Percentiles rank a stretch among this genome's conserved stretches.
Conservation (phyloP, 2,113 vertebrate genomes). For the Barbus barbus region DNA sequence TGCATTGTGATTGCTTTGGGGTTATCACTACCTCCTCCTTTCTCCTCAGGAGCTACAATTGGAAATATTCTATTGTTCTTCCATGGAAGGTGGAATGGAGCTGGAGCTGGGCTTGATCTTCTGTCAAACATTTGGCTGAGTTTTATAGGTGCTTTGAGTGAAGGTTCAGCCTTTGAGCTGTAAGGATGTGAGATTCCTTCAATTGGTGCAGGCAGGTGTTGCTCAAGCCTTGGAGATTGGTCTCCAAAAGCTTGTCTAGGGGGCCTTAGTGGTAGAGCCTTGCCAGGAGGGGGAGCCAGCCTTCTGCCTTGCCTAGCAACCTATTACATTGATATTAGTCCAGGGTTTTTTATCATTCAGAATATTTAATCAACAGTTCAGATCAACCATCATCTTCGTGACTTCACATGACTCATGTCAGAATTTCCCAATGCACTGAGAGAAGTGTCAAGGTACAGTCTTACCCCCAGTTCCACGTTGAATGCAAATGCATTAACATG, state of each 20-base stretch:
- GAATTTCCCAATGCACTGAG: neutral
- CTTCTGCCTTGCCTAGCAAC: slow-evolving; percentile 62
- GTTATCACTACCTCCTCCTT: slow-evolving; percentile 63
- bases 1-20: slow-evolving; percentile 67
- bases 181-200: slow-evolving; percentile 1
- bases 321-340: slow-evolving; percentile 69
- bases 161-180: slow-evolving; percentile 56
- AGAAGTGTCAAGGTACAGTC: neutral
- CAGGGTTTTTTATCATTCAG: slow-evolving; percentile 2
- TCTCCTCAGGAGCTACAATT: slow-evolving; percentile 70
- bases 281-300: slow-evolving; percentile 57
- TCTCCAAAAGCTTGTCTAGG: slow-evolving; percentile 66
- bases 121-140: slow-evolving; percentile 64
- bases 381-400: neutral
- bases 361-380: neutral
- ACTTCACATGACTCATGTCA: neutral
- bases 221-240: slow-evolving; percentile 46
- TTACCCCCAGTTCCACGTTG: neutral
- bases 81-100: slow-evolving; percentile 75
- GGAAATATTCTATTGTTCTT: slow-evolving; percentile 87
- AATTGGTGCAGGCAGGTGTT: slow-evolving; percentile 18
- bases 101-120: slow-evolving; percentile 61
- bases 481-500: neutral
- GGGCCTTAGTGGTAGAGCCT: slow-evolving; percentile 58
- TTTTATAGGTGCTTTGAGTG: slow-evolving; percentile 72